phyloP scores from a whole-genome alignment of 2,113 vertebrate genomes.

The Cynoglossus semilaevis region DNA sequence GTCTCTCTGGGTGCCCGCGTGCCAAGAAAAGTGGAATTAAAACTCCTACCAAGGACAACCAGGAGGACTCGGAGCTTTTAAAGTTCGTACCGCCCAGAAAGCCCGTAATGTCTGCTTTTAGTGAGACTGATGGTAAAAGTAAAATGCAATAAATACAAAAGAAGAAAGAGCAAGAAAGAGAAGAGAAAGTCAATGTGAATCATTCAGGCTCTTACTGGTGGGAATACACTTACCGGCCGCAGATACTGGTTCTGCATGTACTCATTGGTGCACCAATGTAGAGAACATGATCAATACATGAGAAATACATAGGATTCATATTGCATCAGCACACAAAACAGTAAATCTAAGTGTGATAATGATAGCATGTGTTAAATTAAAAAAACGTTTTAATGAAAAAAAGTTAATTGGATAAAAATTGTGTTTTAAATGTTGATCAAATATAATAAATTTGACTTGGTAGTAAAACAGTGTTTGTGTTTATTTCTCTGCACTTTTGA shows the following conservation, averaged over 20 bases:
- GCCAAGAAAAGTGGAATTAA: conserved; percentile 99
- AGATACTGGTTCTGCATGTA: conserved; percentile 62
- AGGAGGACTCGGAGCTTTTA: conserved; percentile 98
- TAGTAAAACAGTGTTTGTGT: conserved; percentile 16
- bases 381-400: conserved; percentile 10
- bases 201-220: conserved; percentile 40
- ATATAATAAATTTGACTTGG: conserved; percentile 21
- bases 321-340: conserved; percentile 53
- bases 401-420: conserved; percentile 8
- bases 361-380: conserved; percentile 19
- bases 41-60: conserved; percentile 96
- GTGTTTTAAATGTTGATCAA: conserved; percentile 13
- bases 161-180: conserved; percentile 20
- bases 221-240: conserved; percentile 57
- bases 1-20: conserved; percentile 99
- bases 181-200: conserved; percentile 49
- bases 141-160: conserved; percentile 46
- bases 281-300: conserved; percentile 54
- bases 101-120: conserved; percentile 71
- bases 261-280: conserved; percentile 55
- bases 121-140: conserved; percentile 72
- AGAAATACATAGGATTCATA: conserved; percentile 50
- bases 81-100: conserved; percentile 88
- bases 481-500: too few species aligned
- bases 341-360: conserved; percentile 32